Conservation (phyloP, 2,888 invertebrate genomes). For the Pandemis corylana region DNA sequence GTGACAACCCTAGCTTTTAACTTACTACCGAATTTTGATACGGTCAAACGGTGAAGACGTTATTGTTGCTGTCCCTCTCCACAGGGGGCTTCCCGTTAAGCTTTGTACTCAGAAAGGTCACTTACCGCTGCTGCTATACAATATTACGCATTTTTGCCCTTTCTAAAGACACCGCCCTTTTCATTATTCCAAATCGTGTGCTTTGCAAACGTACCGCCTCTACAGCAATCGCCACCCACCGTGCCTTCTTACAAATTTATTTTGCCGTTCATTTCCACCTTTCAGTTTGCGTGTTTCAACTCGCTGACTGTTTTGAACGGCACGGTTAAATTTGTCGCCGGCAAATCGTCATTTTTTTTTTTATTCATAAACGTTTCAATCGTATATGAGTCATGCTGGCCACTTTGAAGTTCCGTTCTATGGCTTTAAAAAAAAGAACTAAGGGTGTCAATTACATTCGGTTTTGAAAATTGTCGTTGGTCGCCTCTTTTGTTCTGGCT, state of each 20-base stretch:
- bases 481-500: slow-evolving; percentile 41
- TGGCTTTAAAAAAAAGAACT: slow-evolving; percentile 52
- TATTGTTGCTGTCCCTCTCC: slow-evolving; percentile 63
- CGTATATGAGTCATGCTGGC: slow-evolving; percentile 72
- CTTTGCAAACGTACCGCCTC: slow-evolving; percentile 80
- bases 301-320: slow-evolving; percentile 27
- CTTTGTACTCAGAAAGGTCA: slow-evolving; percentile 75
- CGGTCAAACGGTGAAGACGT: slow-evolving; percentile 75
- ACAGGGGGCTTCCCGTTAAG: slow-evolving; percentile 72
- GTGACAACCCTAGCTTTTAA: slow-evolving; percentile 59
- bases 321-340: slow-evolving; percentile 46
- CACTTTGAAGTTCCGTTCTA: slow-evolving; percentile 69
- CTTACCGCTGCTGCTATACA: slow-evolving; percentile 66
- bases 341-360: slow-evolving; percentile 64
- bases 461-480: slow-evolving; percentile 51
- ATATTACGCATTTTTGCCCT: slow-evolving; percentile 59
- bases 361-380: slow-evolving; percentile 67
- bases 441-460: slow-evolving; percentile 65
- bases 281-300: slow-evolving; percentile 41
- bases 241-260: slow-evolving; percentile 53
- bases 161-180: slow-evolving; percentile 67
- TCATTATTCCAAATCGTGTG: slow-evolving; percentile 59
- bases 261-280: slow-evolving; percentile 37
- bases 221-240: slow-evolving; percentile 71
- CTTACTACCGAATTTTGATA: slow-evolving; percentile 46